These are phyloP conservation scores for Machimus rusticus DNA, from an alignment of 2,888 invertebrate genomes.

Conservation along the genomic window DNA sequence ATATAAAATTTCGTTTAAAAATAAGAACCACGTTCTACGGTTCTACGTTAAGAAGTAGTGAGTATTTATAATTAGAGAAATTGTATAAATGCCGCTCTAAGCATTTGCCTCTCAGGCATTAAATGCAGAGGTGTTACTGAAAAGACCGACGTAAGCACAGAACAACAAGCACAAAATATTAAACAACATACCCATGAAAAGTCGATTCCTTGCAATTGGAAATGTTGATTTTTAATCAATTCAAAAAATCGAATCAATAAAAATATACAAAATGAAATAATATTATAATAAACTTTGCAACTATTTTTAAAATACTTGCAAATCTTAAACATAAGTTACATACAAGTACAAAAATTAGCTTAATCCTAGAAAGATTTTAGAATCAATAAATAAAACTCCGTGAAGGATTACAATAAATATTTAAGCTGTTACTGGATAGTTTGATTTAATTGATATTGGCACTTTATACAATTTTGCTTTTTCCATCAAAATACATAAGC, in stretches of 20 bases:
- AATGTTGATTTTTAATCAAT: conserved; percentile 38
- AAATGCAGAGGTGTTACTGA: background rate
- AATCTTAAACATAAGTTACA: conserved; percentile 11
- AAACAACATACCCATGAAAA: background rate
- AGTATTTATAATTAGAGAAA: no score
- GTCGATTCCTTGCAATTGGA: background rate
- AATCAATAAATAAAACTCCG: background rate
- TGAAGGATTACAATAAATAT: conserved; percentile 17
- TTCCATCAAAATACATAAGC: background rate
- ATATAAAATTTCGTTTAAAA: no score
- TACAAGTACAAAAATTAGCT: conserved; percentile 8
- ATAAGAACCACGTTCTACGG: no score
- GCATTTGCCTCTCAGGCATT: background rate
- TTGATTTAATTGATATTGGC: conserved; percentile 13
- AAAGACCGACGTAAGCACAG: background rate
- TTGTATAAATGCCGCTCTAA: no score
- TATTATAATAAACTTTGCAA: conserved; percentile 28
- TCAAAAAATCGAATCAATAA: conserved; percentile 39
- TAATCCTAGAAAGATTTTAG: background rate
- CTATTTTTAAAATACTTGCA: conserved; percentile 33
- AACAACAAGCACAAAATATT: background rate
- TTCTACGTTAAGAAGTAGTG: no score
- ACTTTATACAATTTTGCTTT: conserved; percentile 17
- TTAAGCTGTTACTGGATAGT: conserved; percentile 19
- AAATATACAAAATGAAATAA: conserved; percentile 24